Percentiles rank a stretch among this genome's conserved stretches.
Evolutionary conservation across 1,140 invertebrate species (phyloP).

Genomic region (Drosophila seguyi): DNA sequence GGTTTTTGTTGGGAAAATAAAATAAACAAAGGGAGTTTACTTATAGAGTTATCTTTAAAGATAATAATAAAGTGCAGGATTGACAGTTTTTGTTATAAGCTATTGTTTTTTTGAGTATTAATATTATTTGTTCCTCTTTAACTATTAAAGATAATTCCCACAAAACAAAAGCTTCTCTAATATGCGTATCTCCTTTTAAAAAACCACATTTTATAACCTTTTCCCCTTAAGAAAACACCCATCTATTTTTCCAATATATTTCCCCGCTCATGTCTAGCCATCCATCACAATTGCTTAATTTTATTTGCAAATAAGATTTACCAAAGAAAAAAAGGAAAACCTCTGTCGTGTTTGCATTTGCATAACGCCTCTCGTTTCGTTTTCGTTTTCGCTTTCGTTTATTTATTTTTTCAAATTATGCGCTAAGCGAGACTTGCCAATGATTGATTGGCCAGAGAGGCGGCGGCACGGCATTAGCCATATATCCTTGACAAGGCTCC

Average conservation of each 20-base stretch:
- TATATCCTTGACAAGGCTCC: slow-evolving; percentile 29
- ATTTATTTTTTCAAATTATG: slow-evolving; percentile 62
- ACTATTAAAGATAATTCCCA: background rate
- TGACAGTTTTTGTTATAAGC: background rate
- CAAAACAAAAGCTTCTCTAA: background rate
- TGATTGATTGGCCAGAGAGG: slow-evolving; percentile 63
- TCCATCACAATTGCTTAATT: slow-evolving; percentile 51
- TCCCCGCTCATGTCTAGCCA: slow-evolving; percentile 3
- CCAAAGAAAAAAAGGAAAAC: slow-evolving; percentile 1
- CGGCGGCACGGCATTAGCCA: slow-evolving; percentile 25
- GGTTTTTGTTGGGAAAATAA: background rate
- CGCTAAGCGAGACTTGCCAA: slow-evolving; percentile 67
- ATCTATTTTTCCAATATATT: background rate
- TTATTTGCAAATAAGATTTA: slow-evolving; percentile 28
- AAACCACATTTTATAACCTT: slow-evolving; percentile 13
- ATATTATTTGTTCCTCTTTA: background rate
- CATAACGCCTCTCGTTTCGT: slow-evolving; percentile 35
- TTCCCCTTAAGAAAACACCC: background rate
- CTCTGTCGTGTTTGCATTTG: slow-evolving; percentile 47
- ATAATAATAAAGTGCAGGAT: background rate
- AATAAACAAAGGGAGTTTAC: background rate
- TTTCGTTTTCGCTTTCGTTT: slow-evolving; percentile 24
- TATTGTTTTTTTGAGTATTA: background rate
- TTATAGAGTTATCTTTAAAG: background rate
- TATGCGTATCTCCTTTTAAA: background rate